A percentile compares a stretch with the other conserved stretches of the same genome.
Conservation (phyloP, 1,140 invertebrate species). For the Phymorhynchus buccinoides region DNA sequence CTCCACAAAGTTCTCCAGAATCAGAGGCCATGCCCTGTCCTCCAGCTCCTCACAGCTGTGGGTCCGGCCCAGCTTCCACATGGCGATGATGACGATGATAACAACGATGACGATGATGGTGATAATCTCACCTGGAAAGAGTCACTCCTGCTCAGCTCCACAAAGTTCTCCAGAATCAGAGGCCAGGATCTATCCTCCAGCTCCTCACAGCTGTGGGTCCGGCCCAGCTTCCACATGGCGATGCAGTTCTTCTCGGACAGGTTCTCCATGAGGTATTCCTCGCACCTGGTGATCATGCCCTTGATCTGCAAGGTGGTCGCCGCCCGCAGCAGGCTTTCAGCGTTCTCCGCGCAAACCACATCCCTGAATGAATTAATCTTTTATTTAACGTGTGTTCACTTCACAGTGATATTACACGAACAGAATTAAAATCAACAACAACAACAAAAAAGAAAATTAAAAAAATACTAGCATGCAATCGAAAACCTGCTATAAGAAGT, state of each 20-base stretch:
- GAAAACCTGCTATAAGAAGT: too few species aligned
- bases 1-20: conserved; percentile 58
- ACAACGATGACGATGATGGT: too few species aligned
- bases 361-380: conserved; percentile 7
- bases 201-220: conserved; percentile 56
- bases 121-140: conserved; percentile 58
- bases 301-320: conserved; percentile 59
- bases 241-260: conserved; percentile 57
- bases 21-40: conserved; percentile 55
- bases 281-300: conserved; percentile 58
- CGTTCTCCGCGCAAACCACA: conserved; percentile 59
- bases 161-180: conserved; percentile 57
- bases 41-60: conserved; percentile 57
- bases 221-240: conserved; percentile 59
- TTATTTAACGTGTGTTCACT: too few species aligned
- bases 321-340: conserved; percentile 57
- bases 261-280: conserved; percentile 57
- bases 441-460: too few species aligned
- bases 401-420: too few species aligned
- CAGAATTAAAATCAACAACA: too few species aligned
- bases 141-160: conserved; percentile 54
- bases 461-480: too few species aligned
- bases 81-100: too few species aligned
- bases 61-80: conserved; percentile 59
- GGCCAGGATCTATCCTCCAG: conserved; percentile 55